Evolutionary conservation across 2,888 invertebrate genomes (phyloP).

Genomic region (Philaethria dido): DNA sequence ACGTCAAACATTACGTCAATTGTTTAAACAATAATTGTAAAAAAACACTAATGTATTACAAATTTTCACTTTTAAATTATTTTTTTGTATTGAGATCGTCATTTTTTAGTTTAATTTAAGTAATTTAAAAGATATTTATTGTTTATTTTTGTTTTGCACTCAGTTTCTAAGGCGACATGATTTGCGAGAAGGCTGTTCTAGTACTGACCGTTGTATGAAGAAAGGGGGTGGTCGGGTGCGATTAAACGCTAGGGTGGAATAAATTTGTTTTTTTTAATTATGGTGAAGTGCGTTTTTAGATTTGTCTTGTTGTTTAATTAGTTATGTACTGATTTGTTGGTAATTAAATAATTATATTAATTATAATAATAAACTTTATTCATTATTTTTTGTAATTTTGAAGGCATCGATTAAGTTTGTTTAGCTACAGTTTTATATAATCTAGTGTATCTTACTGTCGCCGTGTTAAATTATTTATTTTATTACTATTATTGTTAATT

Average conservation of each 20-base stretch:
- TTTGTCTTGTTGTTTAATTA: background rate
- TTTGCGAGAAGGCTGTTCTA: conserved; percentile 69
- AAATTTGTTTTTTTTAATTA: conserved; percentile 82
- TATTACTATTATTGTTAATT: too few relatives aligned
- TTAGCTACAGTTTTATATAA: too few relatives aligned
- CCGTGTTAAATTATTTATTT: too few relatives aligned
- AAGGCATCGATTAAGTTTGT: too few relatives aligned
- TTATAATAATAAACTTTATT: too few relatives aligned
- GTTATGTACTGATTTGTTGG: background rate
- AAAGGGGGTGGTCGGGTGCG: conserved; percentile 59
- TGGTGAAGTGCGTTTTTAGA: conserved; percentile 66
- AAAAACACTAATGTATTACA: conserved; percentile 15
- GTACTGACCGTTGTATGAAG: conserved; percentile 79
- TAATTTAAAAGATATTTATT: conserved; percentile 47
- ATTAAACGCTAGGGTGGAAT: conserved; percentile 77
- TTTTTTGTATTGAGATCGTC: background rate
- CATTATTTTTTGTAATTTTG: too few relatives aligned
- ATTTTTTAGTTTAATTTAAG: conserved; percentile 6
- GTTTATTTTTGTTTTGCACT: conserved; percentile 81
- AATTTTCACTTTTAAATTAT: conserved; percentile 12
- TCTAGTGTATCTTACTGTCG: too few relatives aligned
- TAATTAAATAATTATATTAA: background rate
- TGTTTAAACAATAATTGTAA: conserved; percentile 19
- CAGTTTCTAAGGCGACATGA: conserved; percentile 78
- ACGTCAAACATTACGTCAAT: conserved; percentile 37